phyloP scores from a whole-genome alignment of 2,797 vertebrate genomes.

The Peromyscus attwateri region DNA sequence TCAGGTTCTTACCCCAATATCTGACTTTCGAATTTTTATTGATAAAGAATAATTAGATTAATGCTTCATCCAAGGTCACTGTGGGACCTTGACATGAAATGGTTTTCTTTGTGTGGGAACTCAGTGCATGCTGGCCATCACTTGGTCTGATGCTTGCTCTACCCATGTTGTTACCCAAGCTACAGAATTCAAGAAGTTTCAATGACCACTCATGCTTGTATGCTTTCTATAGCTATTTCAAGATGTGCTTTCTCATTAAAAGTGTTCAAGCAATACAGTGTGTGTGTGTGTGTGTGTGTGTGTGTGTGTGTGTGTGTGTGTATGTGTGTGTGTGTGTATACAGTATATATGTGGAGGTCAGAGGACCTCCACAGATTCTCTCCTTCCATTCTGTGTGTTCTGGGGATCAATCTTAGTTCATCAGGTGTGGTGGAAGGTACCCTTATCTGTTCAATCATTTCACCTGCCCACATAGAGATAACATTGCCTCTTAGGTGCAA shows the following conservation, averaged over 20 bases:
- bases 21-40: not conserved
- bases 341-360: not conserved
- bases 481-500: not conserved
- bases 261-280: constrained; percentile 1
- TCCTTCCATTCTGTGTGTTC: not conserved
- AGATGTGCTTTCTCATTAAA: not conserved
- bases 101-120: not conserved
- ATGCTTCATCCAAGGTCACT: not conserved
- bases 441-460: not conserved
- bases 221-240: not conserved
- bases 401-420: not conserved
- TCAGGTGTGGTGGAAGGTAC: not conserved
- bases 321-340: not conserved
- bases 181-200: not conserved
- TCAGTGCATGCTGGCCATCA: not conserved
- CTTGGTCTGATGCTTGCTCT: not conserved
- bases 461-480: not conserved
- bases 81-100: not conserved
- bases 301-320: not conserved
- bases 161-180: not conserved
- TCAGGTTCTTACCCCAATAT: not conserved
- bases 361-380: not conserved
- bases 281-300: not conserved
- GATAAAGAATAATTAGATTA: not conserved
- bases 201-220: not conserved